Conservation (phyloP, 2,888 invertebrate genomes). For the Pseudanteris insignis region DNA sequence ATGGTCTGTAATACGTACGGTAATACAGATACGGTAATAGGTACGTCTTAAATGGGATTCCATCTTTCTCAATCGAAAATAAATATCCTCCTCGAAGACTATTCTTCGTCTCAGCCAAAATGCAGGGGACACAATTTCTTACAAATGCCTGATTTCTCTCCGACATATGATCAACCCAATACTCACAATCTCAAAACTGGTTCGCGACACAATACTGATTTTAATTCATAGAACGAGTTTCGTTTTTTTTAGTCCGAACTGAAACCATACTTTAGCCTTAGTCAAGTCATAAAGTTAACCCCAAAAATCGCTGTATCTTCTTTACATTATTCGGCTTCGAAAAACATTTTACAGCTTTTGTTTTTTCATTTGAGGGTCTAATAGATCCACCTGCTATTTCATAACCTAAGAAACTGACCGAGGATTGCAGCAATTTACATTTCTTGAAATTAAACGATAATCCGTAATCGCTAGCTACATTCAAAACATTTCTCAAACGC, state of each 20-base stretch:
- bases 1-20: background rate
- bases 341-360: constrained; percentile 33
- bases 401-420: constrained; percentile 31
- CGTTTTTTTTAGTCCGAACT: too few species aligned
- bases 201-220: too few species aligned
- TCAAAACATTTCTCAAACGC: constrained; percentile 13
- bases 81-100: background rate
- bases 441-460: constrained; percentile 29
- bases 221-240: too few species aligned
- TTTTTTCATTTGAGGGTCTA: constrained; percentile 35
- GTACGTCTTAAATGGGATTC: too few species aligned
- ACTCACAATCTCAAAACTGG: too few species aligned
- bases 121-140: background rate
- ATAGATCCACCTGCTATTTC: constrained; percentile 32
- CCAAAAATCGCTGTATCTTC: constrained; percentile 23
- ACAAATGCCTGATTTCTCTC: too few species aligned
- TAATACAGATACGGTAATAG: too few species aligned
- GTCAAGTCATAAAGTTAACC: too few species aligned
- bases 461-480: constrained; percentile 5
- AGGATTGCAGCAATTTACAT: constrained; percentile 27
- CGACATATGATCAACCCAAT: too few species aligned
- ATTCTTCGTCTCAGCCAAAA: background rate
- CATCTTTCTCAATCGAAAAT: background rate
- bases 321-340: constrained; percentile 27
- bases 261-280: too few species aligned